phyloP scores from a whole-genome alignment of 2,113 vertebrate species.

The Ranitomeya variabilis region DNA sequence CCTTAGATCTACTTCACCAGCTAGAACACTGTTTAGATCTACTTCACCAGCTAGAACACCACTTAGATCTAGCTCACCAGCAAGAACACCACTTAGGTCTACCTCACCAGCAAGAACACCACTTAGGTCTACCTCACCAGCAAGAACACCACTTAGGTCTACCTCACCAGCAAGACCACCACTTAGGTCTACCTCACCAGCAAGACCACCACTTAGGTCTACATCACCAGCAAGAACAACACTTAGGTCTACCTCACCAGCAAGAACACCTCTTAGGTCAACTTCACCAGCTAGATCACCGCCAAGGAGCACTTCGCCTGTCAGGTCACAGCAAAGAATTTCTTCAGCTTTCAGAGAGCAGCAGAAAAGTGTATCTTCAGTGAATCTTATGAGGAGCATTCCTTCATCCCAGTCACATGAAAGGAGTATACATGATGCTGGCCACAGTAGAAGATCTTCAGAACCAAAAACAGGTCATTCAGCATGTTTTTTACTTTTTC shows the following conservation, averaged over 20 bases:
- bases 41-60: neutral
- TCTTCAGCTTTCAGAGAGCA: neutral
- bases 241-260: no score
- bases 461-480: conserved; percentile 26
- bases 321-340: neutral
- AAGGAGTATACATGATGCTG: neutral
- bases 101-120: no score
- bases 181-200: neutral
- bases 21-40: no score
- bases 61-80: no score
- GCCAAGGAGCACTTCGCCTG: conserved; percentile 8
- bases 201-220: neutral
- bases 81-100: no score
- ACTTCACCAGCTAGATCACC: neutral
- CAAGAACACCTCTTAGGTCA: neutral
- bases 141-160: neutral
- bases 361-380: neutral
- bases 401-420: neutral
- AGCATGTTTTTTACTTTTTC: neutral
- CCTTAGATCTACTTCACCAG: neutral
- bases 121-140: neutral
- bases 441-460: conserved; percentile 20
- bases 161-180: neutral
- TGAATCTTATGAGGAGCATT: neutral
- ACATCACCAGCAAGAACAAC: no score